These are phyloP conservation scores for Caerostris darwini DNA, from an alignment of 1,140 invertebrate species.

Conservation along the genomic window DNA sequence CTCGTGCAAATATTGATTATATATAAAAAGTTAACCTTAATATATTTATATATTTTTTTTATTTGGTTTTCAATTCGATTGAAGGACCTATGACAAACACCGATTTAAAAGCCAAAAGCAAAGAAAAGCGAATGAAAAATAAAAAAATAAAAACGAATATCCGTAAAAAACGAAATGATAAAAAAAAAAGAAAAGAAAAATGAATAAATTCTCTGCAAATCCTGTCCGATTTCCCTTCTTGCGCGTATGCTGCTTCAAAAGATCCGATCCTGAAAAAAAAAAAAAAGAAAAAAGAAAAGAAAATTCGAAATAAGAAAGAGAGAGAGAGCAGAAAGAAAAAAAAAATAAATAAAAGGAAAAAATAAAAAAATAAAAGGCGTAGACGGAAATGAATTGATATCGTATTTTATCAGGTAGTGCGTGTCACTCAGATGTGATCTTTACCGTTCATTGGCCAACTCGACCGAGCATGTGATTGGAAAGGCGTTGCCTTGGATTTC, in stretches of 20 bases:
- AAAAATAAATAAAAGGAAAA: constrained; percentile 16
- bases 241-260: constrained; percentile 55
- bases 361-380: constrained; percentile 55
- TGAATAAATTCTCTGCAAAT: constrained; percentile 73
- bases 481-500: constrained; percentile 76
- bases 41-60: neutral
- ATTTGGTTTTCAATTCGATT: constrained; percentile 9
- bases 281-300: constrained; percentile 16
- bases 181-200: constrained; percentile 28
- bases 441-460: constrained; percentile 72
- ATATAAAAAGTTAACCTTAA: neutral
- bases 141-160: constrained; percentile 32
- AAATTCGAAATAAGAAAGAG: neutral
- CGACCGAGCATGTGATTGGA: constrained; percentile 76
- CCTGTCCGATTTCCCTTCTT: constrained; percentile 54
- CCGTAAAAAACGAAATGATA: constrained; percentile 32
- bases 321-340: constrained; percentile 21
- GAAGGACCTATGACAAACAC: constrained; percentile 22
- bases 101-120: constrained; percentile 41
- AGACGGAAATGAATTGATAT: constrained; percentile 78
- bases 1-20: neutral
- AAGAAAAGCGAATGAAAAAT: neutral
- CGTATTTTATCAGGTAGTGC: constrained; percentile 76
- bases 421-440: constrained; percentile 75
- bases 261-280: constrained; percentile 52